Evolutionary conservation across 2,888 invertebrate genomes (phyloP).

Genomic region (Acrocyrtus sp.): DNA sequence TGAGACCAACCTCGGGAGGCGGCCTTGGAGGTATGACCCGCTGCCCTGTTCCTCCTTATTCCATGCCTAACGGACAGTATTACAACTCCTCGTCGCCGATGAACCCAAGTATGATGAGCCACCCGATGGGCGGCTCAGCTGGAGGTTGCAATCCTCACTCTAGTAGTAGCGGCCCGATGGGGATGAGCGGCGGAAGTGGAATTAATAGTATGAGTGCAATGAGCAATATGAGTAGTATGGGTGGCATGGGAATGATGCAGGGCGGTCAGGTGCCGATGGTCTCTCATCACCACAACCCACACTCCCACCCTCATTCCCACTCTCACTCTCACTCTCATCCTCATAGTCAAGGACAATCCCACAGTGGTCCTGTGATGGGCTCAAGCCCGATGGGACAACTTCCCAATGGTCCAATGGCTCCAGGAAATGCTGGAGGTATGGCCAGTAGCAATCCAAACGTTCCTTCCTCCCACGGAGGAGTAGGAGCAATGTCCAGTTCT

Average conservation of each 20-base stretch:
- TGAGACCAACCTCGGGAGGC: constrained; percentile 19
- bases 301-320: constrained; percentile 36
- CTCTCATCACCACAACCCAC: constrained; percentile 41
- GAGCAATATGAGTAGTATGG: constrained; percentile 74
- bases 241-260: constrained; percentile 71
- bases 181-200: constrained; percentile 73
- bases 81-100: constrained; percentile 55
- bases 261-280: constrained; percentile 61
- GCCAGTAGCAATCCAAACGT: constrained; percentile 16
- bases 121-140: constrained; percentile 39
- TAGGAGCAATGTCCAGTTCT: constrained; percentile 39
- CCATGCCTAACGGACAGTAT: constrained; percentile 59
- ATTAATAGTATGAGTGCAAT: constrained; percentile 77
- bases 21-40: constrained; percentile 44
- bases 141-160: constrained; percentile 38
- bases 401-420: constrained; percentile 51
- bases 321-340: constrained; percentile 31
- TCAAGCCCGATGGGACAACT: constrained; percentile 48
- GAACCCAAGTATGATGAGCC: constrained; percentile 56
- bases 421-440: constrained; percentile 13
- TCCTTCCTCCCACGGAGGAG: constrained; percentile 32
- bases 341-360: constrained; percentile 33
- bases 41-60: constrained; percentile 32
- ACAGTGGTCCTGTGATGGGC: constrained; percentile 27
- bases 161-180: constrained; percentile 22